Base-by-base conservation (phyloP, 2,113 vertebrate species). In the Paraplagusia blochii region DNA sequence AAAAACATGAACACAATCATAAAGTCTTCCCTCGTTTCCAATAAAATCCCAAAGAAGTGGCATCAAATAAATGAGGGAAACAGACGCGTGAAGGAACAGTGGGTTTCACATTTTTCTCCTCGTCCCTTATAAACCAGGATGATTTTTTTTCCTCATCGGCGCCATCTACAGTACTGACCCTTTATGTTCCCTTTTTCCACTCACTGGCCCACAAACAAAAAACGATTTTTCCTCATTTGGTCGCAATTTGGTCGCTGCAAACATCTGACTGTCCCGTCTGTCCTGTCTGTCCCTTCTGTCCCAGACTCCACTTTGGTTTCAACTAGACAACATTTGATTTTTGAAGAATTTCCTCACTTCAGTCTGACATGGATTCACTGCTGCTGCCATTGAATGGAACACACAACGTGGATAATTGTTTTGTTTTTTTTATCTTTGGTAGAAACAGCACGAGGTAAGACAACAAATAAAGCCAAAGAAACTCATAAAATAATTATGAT, bases 361-460 rank as follows among this genome's bases (percentile, higher is more conserved):
- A 9, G 18, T 66, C 60, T 45, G 93, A 93, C 88, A 93, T 12
- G 94, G 94, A 97, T 98, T 95, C 95, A 94, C 94, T 95, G 95
- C 87, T 87, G 92, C 91, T 92, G 91, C 93, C 95, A 95, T 97
- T 96, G 94, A 93, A 95, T 95, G 93, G 90, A 94, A 94, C 91
- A 93, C 91, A 94, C 91, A 94, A 93, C 92, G 92, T 92, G 92
- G 90, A 90, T 87, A 29, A 29, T 92, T 92, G 91, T 91, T 90
- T 90, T 90, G 95, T 92, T 91, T 90, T 90, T 90, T 96, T 92
- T 87, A 93, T 98, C 96, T 99, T 99, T 98, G 96, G 95, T 98
- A 93, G 92, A 93, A 93, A 95, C 93, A 92, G 90, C 90, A 87
- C 84, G 82, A 85, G 80, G 90, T 89, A 90, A 69, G 85, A 73